A percentile compares a stretch with the other conserved stretches of the same genome.
Evolutionary conservation across 1,140 invertebrate species (phyloP).

Genomic region (Sinella curviseta): DNA sequence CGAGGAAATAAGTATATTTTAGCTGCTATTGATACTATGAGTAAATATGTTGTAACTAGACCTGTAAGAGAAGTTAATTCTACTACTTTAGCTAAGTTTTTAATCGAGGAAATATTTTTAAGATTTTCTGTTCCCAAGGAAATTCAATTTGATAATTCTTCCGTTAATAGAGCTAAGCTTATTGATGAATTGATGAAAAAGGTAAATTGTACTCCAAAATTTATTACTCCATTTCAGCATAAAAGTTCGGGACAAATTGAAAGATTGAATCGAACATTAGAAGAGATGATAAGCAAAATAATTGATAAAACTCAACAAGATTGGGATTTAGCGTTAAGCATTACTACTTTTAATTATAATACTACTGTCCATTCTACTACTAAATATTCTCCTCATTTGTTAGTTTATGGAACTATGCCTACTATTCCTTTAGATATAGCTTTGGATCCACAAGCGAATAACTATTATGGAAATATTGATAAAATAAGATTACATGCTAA

Average conservation of each 20-base stretch:
- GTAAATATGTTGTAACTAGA: background rate
- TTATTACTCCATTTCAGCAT: background rate
- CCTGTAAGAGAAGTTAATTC: background rate
- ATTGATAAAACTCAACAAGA: background rate
- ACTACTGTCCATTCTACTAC: background rate
- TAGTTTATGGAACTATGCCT: background rate
- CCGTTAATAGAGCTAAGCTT: background rate
- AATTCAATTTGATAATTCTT: background rate
- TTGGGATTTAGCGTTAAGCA: background rate
- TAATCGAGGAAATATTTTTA: background rate
- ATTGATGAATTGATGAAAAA: background rate
- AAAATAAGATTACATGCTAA: too few species aligned
- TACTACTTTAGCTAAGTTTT: background rate
- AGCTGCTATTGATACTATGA: background rate
- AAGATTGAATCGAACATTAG: background rate
- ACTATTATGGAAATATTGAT: too few species aligned
- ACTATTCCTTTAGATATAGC: background rate
- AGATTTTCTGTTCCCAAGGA: background rate
- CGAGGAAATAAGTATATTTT: background rate
- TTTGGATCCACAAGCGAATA: background rate
- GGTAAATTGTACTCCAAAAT: background rate
- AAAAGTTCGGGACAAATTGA: background rate
- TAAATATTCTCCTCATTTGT: background rate
- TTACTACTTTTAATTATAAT: background rate
- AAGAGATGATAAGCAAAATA: background rate